These are phyloP conservation scores for Tachuris rubrigastra DNA, from an alignment of 2,113 vertebrate species.

Conservation along the genomic window DNA sequence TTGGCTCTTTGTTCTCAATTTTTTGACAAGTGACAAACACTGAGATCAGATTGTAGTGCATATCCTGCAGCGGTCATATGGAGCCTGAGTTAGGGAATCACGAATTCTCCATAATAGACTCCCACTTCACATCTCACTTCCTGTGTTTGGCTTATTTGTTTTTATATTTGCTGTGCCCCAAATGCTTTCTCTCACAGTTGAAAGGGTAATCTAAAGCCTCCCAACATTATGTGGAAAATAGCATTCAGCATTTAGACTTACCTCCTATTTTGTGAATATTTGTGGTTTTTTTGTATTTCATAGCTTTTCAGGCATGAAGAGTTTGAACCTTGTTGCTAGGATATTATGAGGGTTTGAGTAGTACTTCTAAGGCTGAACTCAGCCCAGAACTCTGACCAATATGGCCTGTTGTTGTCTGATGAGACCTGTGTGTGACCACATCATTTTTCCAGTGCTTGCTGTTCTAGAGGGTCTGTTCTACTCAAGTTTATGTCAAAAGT, in stretches of 20 bases:
- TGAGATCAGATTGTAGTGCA: conserved; percentile 39
- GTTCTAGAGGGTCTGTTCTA: background rate
- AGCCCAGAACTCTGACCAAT: background rate
- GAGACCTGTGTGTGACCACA: background rate
- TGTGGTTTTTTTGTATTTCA: background rate
- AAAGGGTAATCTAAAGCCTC: background rate
- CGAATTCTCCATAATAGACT: background rate
- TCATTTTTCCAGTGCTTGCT: background rate
- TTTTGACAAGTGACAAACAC: conserved; percentile 66
- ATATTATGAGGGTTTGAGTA: background rate
- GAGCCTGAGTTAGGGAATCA: background rate
- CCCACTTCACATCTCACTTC: background rate
- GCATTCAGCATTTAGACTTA: background rate
- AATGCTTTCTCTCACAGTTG: background rate
- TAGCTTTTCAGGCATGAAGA: background rate
- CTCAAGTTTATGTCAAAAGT: background rate
- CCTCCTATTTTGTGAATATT: background rate
- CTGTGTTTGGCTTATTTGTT: background rate
- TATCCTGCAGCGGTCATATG: conserved; percentile 47
- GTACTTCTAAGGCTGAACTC: background rate
- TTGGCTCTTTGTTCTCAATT: conserved; percentile 60
- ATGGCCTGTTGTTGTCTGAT: background rate
- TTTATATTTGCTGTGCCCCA: background rate
- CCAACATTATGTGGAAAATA: background rate
- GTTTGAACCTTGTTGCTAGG: background rate